Base-by-base conservation (phyloP, 37 sponge, comb jelly and placozoan species). In the Aplysina aerophoba region DNA sequence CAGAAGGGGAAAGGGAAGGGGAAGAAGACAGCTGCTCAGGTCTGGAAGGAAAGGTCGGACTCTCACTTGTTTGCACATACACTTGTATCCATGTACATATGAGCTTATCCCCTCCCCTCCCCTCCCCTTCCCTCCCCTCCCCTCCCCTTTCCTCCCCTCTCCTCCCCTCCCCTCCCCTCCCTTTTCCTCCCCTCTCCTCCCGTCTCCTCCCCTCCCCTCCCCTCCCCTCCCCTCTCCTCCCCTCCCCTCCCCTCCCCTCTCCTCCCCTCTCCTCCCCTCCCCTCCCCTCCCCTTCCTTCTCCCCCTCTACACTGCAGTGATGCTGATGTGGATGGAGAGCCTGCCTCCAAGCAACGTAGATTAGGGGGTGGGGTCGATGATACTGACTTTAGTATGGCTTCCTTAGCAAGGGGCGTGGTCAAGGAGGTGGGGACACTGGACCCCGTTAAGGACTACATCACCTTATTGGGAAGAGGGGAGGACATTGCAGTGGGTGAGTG, bases 371-470 rank as follows among this genome's bases (percentile, higher is more conserved):
- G 41, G 19, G 79, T 33, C 55, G 72, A 83, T 37, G 91, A 87
- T 4, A 84, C 83, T 78, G 91, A 93, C 73, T 94, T 92, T 74
- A 91, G 89, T 38, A 92, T 95, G 90, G 90, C 91, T 59, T 86
- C 86, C 14, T 83, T 95, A 53, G 85, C 93, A 2, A 95, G 84
- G 54, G 92, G 90, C 81, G 85, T 89, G 41, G 80, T 95, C 50
- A 90, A 62, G 25, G 87, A 95, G 88, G 94, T 97, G 17, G 97
- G 97, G 1, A 97, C 95, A 33, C 66, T 92, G 22, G 93, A 97
- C 39, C 97, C 97, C 39, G 93, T 97, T 0, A 80, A 79, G 2
- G 95, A 97, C 59, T 97, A 82, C 84, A 61, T 39, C 24, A 82
- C 85, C 22, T 59, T 97, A 36, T 34, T 91, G 0, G 64, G 55